Evolutionary conservation across 2,888 invertebrate species (phyloP), one percentile per base, ranked within the genome.

Genomic region (Brenthis ino): DNA sequence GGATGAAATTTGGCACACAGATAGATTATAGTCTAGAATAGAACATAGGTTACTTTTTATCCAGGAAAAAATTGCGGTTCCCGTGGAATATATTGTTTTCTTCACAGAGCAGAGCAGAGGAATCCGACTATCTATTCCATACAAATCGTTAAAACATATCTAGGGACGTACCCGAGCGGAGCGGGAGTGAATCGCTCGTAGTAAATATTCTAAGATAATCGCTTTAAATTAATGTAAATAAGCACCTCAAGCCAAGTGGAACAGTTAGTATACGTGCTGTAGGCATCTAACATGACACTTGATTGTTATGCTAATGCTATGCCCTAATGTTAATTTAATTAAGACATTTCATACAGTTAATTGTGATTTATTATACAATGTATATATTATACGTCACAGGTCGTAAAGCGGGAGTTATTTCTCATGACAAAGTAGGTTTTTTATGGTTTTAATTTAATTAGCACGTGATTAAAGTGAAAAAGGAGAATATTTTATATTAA

Each of bases 281-380:
- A n/a, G 6, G 14, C 14, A 33, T 66, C 54, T 64, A 67, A 58
- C 54, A 54, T 56, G 55, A 67, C 67, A 57, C n/a, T 43, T 57
- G 33, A 50, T 55, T 61, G 57, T 60, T 69, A 69, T 71, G 73
- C 66, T 71, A 73, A 73, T 69, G 55, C 47, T 54, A 57, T 61
- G 24, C 64, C 57, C 56, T 61, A 51, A 66, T 64, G 65, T 68
- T 74, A 72, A 74, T 72, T 72, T 66, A 72, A 74, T 72, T 71
- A 70, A 68, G 63, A 67, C 65, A 71, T 72, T 68, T 71, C 67
- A 70, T 68, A 70, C 57, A 57, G 47, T 68, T 70, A 69, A 74
- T 72, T 74, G 74, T 77, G 75, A 77, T 76, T 79, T 78, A 79
- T 77, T 57, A 67, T 71, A 51, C 24, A 48, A 47, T 12, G 51